Base-by-base conservation (phyloP, 2,113 vertebrate genomes). In the Equus quagga region DNA sequence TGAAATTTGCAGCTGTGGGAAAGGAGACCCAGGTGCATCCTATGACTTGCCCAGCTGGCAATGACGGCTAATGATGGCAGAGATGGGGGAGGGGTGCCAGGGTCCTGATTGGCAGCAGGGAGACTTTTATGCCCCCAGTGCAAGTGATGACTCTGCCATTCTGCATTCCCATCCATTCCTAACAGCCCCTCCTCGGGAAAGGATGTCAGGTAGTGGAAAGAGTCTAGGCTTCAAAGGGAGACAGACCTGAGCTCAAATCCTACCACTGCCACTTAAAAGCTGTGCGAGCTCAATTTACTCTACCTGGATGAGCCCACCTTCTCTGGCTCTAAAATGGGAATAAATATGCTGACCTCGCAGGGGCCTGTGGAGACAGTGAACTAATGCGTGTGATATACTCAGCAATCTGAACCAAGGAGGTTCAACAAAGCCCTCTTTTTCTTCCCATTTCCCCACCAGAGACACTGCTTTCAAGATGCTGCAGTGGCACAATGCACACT, bases 311-410 rank as follows among this genome's bases (percentile, higher is more conserved):
- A 2, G 13, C 44, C 33, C 72, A 70, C 33, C 31, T 70, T 41
- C 73, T 80, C 67, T 26, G 13, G 41, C 58, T 73, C 19, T 46
- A 49, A 69, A 60, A 56, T 51, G 36, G 46, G 15, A 80, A 31
- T 7, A 54, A n/a, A n/a, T 8, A 9, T 19, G 3, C 36, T 84
- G 19, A 11, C 12, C 8, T 4, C 5, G 62, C 15, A 5, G 60
- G 33, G 4, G 8, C 3, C 26, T 15, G 49, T 28, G 70, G n/a
- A 28, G 13, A 46, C 0, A 44, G 24, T 17, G 26, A 31, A 31
- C 79, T 11, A 23, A 67, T 2, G 15, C 15, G 0, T 0, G 7
- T 6, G 7, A 54, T 62, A 6, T 8, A 1, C 6, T 46, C 26
- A 62, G 58, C 8, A 60, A 9, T 49, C 56, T 24, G 46, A 60